These are phyloP conservation scores for Oikopleura albicans DNA, from an alignment of 23 tunicate genomes.

Conservation along the genomic window DNA sequence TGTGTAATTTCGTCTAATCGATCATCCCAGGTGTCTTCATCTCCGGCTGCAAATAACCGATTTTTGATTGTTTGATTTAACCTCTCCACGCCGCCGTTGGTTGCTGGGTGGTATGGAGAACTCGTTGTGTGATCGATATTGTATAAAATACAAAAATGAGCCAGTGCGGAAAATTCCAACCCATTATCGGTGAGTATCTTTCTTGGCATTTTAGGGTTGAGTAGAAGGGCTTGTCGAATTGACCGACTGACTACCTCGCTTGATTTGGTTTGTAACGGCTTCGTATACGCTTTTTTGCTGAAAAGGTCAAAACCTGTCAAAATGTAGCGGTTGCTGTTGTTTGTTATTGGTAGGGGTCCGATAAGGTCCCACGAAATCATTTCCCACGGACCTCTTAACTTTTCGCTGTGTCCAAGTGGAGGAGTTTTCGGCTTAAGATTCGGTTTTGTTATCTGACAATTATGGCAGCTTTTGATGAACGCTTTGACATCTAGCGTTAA, in stretches of 20 bases:
- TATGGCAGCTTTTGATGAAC: background rate
- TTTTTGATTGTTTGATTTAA: background rate
- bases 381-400: background rate
- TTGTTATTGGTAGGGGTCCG: background rate
- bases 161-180: background rate
- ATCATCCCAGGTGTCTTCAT: background rate
- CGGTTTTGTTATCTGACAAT: background rate
- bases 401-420: background rate
- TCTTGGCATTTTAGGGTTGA: background rate
- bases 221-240: background rate
- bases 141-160: background rate
- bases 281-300: background rate
- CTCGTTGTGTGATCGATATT: no score
- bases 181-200: background rate
- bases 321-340: background rate
- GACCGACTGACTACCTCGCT: background rate
- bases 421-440: background rate
- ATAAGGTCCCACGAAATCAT: background rate
- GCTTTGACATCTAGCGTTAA: background rate
- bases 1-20: background rate
- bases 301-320: background rate
- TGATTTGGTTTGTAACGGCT: background rate
- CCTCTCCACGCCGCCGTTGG: background rate
- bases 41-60: background rate
- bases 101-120: background rate